Evolutionary conservation across 2,888 invertebrate species (phyloP).

Genomic region (Xestobium rufovillosum): DNA sequence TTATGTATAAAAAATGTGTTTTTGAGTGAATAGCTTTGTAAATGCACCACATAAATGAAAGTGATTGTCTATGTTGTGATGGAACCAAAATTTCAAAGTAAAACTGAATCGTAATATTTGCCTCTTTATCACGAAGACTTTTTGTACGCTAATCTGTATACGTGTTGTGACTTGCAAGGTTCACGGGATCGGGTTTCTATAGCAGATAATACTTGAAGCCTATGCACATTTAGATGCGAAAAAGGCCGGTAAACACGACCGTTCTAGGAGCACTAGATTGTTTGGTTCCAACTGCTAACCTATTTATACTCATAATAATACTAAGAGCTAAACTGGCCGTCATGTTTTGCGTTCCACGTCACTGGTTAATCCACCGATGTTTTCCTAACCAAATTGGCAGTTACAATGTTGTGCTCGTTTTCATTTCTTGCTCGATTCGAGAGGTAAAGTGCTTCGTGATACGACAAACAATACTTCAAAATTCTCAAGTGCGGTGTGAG

Average conservation of each 20-base stretch:
- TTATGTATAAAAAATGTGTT: too few relatives aligned
- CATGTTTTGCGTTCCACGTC: slow-evolving; percentile 30
- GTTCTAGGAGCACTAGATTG: slow-evolving; percentile 39
- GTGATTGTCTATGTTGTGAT: too few relatives aligned
- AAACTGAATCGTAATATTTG: too few relatives aligned
- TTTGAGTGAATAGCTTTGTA: too few relatives aligned
- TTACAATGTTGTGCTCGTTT: too few relatives aligned
- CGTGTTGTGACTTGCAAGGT: slow-evolving; percentile 35
- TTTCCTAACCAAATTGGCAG: too few relatives aligned
- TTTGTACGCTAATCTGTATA: slow-evolving; percentile 25
- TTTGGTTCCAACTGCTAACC: slow-evolving; percentile 43
- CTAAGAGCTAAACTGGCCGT: slow-evolving; percentile 68
- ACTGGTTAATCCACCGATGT: slow-evolving; percentile 27
- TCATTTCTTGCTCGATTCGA: too few relatives aligned
- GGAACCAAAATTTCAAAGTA: too few relatives aligned
- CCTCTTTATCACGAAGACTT: not conserved
- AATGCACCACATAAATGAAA: too few relatives aligned
- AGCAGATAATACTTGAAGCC: slow-evolving; percentile 43
- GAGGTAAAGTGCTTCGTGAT: too few relatives aligned
- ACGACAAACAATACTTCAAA: too few relatives aligned
- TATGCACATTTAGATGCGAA: slow-evolving; percentile 43
- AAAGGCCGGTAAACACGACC: slow-evolving; percentile 32
- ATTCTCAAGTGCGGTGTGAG: too few relatives aligned
- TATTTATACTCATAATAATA: slow-evolving; percentile 47
- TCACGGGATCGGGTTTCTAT: slow-evolving; percentile 40